Conservation (phyloP, 2,888 invertebrate species). For the Parnassius glacialis region DNA sequence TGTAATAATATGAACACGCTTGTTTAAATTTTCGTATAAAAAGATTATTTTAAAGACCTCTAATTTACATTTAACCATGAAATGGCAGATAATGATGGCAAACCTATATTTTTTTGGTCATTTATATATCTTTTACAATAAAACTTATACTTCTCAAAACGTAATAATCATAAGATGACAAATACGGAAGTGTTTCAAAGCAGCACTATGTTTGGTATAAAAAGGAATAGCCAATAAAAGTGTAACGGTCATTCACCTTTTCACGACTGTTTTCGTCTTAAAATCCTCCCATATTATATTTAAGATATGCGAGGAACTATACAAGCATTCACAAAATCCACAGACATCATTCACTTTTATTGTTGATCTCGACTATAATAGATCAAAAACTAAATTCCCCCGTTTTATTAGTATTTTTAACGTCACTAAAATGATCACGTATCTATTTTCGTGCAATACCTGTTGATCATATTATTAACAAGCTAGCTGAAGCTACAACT, state of each 20-base stretch:
- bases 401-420: neutral
- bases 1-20: too few species aligned
- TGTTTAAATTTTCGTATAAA: too few species aligned
- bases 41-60: too few species aligned
- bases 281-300: conserved; percentile 17
- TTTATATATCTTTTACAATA: neutral
- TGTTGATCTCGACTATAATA: neutral
- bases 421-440: neutral
- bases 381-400: neutral
- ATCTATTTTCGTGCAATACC: too few species aligned
- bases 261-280: conserved; percentile 9
- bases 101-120: neutral
- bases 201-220: conserved; percentile 16
- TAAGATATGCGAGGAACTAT: conserved; percentile 2
- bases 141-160: conserved; percentile 4
- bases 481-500: too few species aligned
- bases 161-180: conserved; percentile 12
- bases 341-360: neutral
- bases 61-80: too few species aligned
- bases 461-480: too few species aligned
- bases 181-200: conserved; percentile 11
- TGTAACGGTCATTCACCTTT: conserved; percentile 21
- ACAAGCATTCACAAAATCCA: neutral
- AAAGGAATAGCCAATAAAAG: conserved; percentile 18
- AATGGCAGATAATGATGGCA: too few species aligned